Evolutionary conservation across 1,140 invertebrate genomes (phyloP).

Genomic region (Brachionus koreanus): DNA sequence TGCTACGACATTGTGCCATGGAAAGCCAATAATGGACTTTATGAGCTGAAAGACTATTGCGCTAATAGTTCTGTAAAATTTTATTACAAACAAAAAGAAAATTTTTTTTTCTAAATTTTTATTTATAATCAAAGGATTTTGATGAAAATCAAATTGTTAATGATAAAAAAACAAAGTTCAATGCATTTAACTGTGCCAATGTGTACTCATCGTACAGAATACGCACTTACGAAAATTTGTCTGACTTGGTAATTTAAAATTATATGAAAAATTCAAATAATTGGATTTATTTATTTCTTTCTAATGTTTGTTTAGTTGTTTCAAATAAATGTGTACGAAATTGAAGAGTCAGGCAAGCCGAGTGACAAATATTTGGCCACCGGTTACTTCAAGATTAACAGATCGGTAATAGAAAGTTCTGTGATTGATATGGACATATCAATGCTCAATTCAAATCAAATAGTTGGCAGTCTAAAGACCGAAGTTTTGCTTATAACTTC

Average conservation of each 20-base stretch:
- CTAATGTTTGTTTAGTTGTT: not conserved
- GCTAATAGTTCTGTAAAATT: not conserved
- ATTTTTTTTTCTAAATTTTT: not conserved
- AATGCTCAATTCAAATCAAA: conserved; percentile 32
- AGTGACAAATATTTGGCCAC: conserved; percentile 30
- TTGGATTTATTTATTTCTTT: no score
- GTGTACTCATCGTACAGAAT: conserved; percentile 27
- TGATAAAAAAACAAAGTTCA: conserved; percentile 29
- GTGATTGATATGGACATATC: conserved; percentile 25
- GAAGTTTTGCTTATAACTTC: conserved; percentile 20
- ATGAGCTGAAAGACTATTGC: conserved; percentile 6
- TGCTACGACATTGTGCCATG: conserved; percentile 33
- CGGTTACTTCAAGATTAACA: conserved; percentile 33
- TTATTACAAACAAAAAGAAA: not conserved
- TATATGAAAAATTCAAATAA: conserved; percentile 4
- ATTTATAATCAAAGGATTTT: conserved; percentile 8
- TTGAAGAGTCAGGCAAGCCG: conserved; percentile 10
- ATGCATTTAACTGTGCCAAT: not conserved
- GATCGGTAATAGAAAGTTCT: not conserved
- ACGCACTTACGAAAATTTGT: conserved; percentile 1
- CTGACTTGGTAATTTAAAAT: conserved; percentile 23
- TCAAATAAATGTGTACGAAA: conserved; percentile 40
- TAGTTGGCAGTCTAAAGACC: conserved; percentile 35
- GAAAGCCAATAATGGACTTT: conserved; percentile 21
- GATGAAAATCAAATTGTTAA: conserved; percentile 24